These are phyloP conservation scores for Pristionchus fissidentatus DNA, from an alignment of 2,888 invertebrate genomes.

Conservation along the genomic window DNA sequence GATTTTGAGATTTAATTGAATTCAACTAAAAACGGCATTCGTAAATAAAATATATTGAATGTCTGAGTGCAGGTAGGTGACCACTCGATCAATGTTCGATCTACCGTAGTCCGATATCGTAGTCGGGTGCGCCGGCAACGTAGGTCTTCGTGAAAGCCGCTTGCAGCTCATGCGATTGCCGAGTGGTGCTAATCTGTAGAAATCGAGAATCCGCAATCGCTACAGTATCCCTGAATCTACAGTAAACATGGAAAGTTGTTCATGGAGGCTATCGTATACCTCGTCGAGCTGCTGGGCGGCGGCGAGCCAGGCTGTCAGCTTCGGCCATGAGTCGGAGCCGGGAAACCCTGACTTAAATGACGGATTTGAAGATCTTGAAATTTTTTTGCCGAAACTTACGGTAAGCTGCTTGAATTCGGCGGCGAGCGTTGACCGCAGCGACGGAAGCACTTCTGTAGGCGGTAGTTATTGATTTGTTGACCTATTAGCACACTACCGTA, in stretches of 20 bases:
- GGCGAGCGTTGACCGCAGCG: neutral
- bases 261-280: too few species aligned
- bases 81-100: too few species aligned
- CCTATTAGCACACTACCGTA: too few species aligned
- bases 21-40: too few species aligned
- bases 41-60: too few species aligned
- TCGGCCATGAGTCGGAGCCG: neutral
- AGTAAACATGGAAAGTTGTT: too few species aligned
- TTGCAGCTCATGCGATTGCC: neutral
- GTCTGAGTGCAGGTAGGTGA: too few species aligned
- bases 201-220: too few species aligned
- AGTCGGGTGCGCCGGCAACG: slow-evolving; percentile 24
- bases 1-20: too few species aligned
- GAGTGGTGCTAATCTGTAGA: neutral
- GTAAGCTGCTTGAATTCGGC: neutral
- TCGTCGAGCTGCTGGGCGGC: neutral
- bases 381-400: neutral
- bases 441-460: neutral
- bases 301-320: neutral
- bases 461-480: neutral
- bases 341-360: neutral
- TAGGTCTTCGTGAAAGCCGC: slow-evolving; percentile 26
- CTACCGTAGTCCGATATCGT: slow-evolving; percentile 43
- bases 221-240: too few species aligned
- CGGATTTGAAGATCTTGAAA: neutral